Base-by-base conservation (phyloP, 2,797 vertebrate genomes). In the Chaetodon trifasciatus region DNA sequence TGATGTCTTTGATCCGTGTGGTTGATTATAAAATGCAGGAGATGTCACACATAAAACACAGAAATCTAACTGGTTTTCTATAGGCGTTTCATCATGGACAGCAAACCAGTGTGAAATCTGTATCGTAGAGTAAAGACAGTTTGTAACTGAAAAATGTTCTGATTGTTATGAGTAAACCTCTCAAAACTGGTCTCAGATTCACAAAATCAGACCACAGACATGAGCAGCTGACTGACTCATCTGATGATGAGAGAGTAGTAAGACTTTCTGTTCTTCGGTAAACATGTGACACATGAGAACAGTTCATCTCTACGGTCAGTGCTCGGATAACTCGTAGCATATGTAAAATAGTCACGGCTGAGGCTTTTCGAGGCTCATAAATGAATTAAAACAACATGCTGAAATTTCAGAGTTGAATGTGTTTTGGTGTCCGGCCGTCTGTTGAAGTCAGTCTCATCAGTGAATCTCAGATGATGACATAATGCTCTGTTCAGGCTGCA, bases 401-500 rank as follows among this genome's bases (percentile, higher is more conserved):
- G 42, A 56, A 56, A 56, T 62, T 70, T 71, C n/a, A 40, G 42
- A 44, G 8, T 47, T 60, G 58, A 23, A 63, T 73, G 52, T 64
- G 74, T 50, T 66, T 72, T 47, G 39, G 12, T 76, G 63, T 53
- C 50, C 37, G 40, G 55, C 49, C 50, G 58, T 85, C 75, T 69
- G 68, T 65, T 76, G 40, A 64, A 56, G 68, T 64, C 69, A 39
- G 24, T 44, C 35, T 55, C 53, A 64, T 66, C 58, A 0, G 24
- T 24, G 70, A 37, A 76, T 70, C 60, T 74, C 28, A 66, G 42
- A 70, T 68, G 60, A 71, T 75, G 81, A 78, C 42, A 61, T 78
- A 71, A 78, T 35, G 52, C 47, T 76, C 12, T 4, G 42, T 15
- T 74, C 60, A 7, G 37, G 17, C 83, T 32, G 78, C 56, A 62